phyloP scores from a whole-genome alignment of 2,888 invertebrate genomes.

The Catocala nupta region DNA sequence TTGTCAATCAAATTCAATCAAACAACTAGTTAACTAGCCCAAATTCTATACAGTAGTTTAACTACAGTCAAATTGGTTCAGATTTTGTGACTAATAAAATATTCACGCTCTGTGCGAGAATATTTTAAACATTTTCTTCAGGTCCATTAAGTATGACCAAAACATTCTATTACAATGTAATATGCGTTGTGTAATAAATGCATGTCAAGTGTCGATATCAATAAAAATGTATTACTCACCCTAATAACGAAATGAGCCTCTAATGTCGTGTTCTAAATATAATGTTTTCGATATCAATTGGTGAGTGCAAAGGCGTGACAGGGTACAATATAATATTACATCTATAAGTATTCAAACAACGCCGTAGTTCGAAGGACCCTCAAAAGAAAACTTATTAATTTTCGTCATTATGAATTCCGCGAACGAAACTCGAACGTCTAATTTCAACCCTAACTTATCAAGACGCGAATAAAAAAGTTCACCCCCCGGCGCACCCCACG shows the following conservation, averaged over 20 bases:
- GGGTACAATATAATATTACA: slow-evolving; percentile 35
- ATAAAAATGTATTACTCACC: slow-evolving; percentile 7
- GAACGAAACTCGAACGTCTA: slow-evolving; percentile 88
- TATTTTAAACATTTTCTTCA: too few species aligned
- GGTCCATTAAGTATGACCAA: too few species aligned
- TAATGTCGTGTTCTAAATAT: slow-evolving; percentile 7
- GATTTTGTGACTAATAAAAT: too few species aligned
- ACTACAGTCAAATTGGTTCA: too few species aligned
- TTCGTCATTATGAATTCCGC: slow-evolving; percentile 88
- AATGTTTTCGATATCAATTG: slow-evolving; percentile 1
- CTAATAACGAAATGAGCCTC: slow-evolving; percentile 4
- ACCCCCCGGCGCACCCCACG: slow-evolving; percentile 81
- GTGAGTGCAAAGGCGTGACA: slow-evolving; percentile 12
- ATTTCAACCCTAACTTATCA: slow-evolving; percentile 88
- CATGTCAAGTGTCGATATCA: slow-evolving; percentile 1
- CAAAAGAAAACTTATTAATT: slow-evolving; percentile 87
- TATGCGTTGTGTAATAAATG: background rate
- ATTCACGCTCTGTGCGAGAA: too few species aligned
- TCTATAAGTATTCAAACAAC: slow-evolving; percentile 64
- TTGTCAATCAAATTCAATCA: too few species aligned
- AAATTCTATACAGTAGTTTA: too few species aligned
- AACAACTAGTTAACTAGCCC: too few species aligned
- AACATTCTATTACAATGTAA: too few species aligned
- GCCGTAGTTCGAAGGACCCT: slow-evolving; percentile 75
- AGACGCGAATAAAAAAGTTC: slow-evolving; percentile 88